Percentiles rank a stretch among this genome's conserved stretches.
phyloP scores from a whole-genome alignment of 2,888 invertebrate species.

The Plebejus melissa region DNA sequence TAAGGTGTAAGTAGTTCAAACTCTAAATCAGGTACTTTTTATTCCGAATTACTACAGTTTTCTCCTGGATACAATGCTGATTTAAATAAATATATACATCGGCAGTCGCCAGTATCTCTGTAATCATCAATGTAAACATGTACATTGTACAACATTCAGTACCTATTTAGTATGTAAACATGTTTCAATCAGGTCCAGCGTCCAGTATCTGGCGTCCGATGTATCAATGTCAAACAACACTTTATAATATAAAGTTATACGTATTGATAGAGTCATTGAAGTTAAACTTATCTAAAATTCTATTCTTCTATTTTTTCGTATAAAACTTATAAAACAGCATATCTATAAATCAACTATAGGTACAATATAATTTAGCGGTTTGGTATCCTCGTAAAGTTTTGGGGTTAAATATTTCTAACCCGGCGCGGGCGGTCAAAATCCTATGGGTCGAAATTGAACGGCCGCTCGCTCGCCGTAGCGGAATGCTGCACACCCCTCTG shows the following conservation, averaged over 20 bases:
- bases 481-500: constrained; percentile 4
- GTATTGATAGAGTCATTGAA: too few relatives aligned
- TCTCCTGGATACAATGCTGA: not conserved
- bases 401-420: not conserved
- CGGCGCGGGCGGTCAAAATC: not conserved
- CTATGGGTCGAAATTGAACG: constrained; percentile 5
- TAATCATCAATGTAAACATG: not conserved
- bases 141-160: too few relatives aligned
- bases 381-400: not conserved
- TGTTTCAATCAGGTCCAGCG: too few relatives aligned
- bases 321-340: not conserved
- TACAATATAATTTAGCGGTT: not conserved
- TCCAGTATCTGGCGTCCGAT: not conserved
- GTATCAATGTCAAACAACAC: not conserved
- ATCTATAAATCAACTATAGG: not conserved
- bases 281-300: not conserved
- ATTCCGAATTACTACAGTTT: too few relatives aligned
- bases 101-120: not conserved
- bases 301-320: not conserved
- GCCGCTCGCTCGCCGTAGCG: not conserved
- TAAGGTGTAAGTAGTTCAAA: too few relatives aligned
- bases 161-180: too few relatives aligned
- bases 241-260: too few relatives aligned
- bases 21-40: too few relatives aligned
- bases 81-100: too few relatives aligned